Percentiles rank a stretch among this genome's conserved stretches.
These are phyloP conservation scores for Thalassarche chlororhynchos DNA, from an alignment of 2,113 vertebrate species.

Conservation along the genomic window DNA sequence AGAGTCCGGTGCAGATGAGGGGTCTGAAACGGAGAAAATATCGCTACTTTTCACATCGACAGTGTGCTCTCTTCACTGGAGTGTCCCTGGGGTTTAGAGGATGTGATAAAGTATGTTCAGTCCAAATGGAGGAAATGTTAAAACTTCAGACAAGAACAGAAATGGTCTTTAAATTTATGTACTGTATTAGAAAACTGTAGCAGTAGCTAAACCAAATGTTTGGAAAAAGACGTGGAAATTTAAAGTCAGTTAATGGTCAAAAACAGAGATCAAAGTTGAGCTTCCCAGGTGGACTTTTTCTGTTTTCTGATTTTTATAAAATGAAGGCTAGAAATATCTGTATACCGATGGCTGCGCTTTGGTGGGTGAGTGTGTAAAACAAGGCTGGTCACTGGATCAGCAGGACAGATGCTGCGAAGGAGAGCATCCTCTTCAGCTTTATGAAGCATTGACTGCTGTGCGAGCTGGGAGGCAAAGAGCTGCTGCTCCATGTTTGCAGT, in stretches of 20 bases:
- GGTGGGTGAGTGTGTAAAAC: not conserved
- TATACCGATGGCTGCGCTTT: not conserved
- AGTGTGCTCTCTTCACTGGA: not conserved
- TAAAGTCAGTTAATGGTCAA: not conserved
- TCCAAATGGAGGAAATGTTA: not conserved
- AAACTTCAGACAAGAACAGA: not conserved
- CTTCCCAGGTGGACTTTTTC: not conserved
- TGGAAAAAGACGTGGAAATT: not conserved
- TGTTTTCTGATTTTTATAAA: not conserved
- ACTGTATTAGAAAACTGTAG: not conserved
- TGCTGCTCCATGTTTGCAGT: not conserved
- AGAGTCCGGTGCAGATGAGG: not conserved
- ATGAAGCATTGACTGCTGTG: not conserved
- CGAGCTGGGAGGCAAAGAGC: not conserved
- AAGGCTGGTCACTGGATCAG: not conserved
- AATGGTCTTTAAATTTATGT: not conserved
- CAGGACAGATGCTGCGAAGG: not conserved
- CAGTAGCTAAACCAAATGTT: not conserved
- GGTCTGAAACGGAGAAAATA: not conserved
- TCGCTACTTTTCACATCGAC: not conserved
- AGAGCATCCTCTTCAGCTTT: not conserved
- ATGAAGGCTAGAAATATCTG: not conserved
- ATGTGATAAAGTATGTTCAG: not conserved
- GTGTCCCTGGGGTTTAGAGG: not conserved
- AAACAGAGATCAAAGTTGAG: not conserved